These are phyloP conservation scores for Brienomyrus brachyistius DNA, from an alignment of 2,113 vertebrate species.

Conservation along the genomic window DNA sequence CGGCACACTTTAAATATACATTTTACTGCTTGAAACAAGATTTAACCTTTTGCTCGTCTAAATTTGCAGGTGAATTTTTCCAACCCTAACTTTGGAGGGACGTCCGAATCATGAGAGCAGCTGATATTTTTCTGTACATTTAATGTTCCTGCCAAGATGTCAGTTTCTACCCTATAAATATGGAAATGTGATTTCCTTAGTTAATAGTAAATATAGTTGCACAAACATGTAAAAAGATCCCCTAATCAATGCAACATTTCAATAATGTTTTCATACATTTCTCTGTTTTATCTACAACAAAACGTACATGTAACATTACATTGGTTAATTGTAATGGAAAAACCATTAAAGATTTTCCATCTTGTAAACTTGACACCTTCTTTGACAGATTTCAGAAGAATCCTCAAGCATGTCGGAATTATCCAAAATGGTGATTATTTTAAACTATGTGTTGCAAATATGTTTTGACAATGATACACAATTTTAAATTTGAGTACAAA, in stretches of 20 bases:
- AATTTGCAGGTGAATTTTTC: conserved; percentile 53
- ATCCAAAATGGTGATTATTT: background rate
- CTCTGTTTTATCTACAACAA: background rate
- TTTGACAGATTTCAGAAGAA: background rate
- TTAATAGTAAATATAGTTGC: conserved; percentile 13
- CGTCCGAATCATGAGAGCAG: conserved; percentile 42
- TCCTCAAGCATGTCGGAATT: background rate
- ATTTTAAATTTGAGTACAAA: background rate
- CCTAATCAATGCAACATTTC: background rate
- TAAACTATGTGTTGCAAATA: background rate
- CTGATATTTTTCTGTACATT: conserved; percentile 30
- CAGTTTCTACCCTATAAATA: conserved; percentile 13
- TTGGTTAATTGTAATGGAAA: background rate
- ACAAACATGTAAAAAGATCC: background rate
- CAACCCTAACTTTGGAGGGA: conserved; percentile 60
- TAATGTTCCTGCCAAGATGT: conserved; percentile 42
- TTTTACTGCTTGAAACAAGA: background rate
- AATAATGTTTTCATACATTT: conserved; percentile 19
- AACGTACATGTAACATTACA: background rate
- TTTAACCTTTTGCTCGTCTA: conserved; percentile 6
- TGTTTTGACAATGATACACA: background rate
- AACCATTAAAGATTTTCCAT: background rate
- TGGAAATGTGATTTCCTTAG: background rate
- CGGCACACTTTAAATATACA: background rate
- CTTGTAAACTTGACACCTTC: background rate